phyloP scores from a whole-genome alignment of 2,113 vertebrate species.

The Forbesichthys agassizii region DNA sequence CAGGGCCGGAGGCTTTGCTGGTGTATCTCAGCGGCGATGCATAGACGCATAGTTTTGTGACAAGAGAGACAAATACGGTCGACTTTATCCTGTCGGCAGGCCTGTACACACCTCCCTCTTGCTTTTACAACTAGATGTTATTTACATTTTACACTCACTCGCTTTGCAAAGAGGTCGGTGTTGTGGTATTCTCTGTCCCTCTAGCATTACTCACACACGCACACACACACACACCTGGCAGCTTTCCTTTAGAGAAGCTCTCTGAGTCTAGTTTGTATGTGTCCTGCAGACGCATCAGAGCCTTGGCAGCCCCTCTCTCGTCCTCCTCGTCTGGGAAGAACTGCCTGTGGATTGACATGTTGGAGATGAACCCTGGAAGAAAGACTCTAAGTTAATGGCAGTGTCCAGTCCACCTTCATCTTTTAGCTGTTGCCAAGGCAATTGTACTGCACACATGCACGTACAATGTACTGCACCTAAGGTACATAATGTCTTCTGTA shows the following conservation, averaged over 20 bases:
- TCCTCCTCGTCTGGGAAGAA: slow-evolving; percentile 93
- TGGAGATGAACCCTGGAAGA: slow-evolving; percentile 88
- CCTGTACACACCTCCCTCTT: neutral
- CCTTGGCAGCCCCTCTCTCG: slow-evolving; percentile 90
- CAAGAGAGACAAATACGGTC: no score
- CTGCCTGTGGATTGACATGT: slow-evolving; percentile 90
- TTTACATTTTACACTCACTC: neutral
- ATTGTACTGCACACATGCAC: no score
- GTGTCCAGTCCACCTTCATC: neutral
- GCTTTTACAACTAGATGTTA: neutral
- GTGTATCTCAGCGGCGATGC: no score
- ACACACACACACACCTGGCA: slow-evolving; percentile 82
- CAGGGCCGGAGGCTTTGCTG: no score
- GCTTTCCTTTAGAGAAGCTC: slow-evolving; percentile 86
- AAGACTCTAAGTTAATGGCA: slow-evolving; percentile 14
- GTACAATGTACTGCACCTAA: no score
- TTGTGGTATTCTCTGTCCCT: neutral
- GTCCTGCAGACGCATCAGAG: slow-evolving; percentile 96
- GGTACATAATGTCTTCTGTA: neutral
- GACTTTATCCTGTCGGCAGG: no score
- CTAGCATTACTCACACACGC: neutral
- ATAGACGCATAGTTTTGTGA: no score
- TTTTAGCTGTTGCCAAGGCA: no score
- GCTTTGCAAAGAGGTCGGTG: neutral
- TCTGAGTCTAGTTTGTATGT: slow-evolving; percentile 93